A percentile compares a stretch with the other conserved stretches of the same genome.
Conservation (phyloP, 2,888 invertebrate genomes). For the Eupithecia inturbata region DNA sequence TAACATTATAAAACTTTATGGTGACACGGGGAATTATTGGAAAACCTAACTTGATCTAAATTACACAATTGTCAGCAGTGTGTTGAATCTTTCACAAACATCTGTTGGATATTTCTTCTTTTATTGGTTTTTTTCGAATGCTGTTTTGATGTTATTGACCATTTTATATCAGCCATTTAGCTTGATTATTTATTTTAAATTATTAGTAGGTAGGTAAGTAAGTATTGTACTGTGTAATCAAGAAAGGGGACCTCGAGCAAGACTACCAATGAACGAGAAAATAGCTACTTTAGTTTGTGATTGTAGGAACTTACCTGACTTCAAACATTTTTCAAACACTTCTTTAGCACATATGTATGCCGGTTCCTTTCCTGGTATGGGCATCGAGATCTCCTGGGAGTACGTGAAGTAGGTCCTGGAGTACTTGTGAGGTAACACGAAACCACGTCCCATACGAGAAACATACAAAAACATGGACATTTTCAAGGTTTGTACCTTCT, state of each 20-base stretch:
- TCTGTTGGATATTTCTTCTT: neutral
- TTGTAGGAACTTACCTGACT: conserved; percentile 88
- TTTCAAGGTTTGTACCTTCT: conserved; percentile 13
- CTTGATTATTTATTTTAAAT: neutral
- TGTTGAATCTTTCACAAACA: neutral
- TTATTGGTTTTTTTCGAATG: neutral
- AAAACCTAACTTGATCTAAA: neutral
- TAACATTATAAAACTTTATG: no score
- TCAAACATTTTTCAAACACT: conserved; percentile 89
- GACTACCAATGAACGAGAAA: neutral
- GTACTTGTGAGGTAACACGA: conserved; percentile 61
- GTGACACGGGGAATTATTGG: neutral
- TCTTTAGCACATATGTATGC: conserved; percentile 89
- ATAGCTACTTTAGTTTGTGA: neutral
- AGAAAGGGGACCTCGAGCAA: neutral
- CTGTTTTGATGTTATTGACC: neutral
- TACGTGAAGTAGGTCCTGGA: conserved; percentile 89
- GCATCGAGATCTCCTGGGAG: conserved; percentile 91
- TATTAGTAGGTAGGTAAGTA: neutral
- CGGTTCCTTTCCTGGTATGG: conserved; percentile 87
- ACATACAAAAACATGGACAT: conserved; percentile 63
- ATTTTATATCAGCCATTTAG: neutral
- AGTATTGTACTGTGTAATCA: neutral
- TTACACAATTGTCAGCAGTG: neutral
- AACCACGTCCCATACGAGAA: conserved; percentile 66